Conservation (phyloP, 2,113 vertebrate genomes). For the Ariopsis seemanni region DNA sequence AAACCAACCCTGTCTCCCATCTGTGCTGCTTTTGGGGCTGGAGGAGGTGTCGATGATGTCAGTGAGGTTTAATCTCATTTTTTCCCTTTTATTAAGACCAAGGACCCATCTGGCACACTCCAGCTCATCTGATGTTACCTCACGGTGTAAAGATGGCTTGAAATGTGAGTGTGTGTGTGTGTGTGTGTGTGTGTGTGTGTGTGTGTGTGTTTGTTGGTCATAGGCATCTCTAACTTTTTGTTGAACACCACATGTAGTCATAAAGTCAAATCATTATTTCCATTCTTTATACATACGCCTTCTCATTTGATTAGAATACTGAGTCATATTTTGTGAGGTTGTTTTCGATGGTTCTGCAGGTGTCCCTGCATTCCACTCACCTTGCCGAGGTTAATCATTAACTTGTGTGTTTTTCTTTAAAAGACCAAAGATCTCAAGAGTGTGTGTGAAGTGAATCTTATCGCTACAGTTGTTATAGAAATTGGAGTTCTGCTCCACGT, state of each 20-base stretch:
- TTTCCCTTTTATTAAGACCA: constrained; percentile 42
- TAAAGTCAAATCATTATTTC: not conserved
- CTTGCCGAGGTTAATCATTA: constrained; percentile 66
- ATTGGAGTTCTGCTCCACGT: not conserved
- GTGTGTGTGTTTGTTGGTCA: not conserved
- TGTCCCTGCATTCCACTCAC: constrained; percentile 37
- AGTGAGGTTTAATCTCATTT: constrained; percentile 50
- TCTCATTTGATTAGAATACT: not conserved
- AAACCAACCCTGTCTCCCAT: constrained; percentile 33
- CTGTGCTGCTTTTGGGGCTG: constrained; percentile 31
- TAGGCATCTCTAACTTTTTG: not conserved
- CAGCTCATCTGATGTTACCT: constrained; percentile 21
- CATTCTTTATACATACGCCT: not conserved
- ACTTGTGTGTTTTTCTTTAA: constrained; percentile 47
- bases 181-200: constrained; percentile 17
- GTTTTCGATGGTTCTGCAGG: constrained; percentile 1
- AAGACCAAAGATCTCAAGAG: constrained; percentile 44
- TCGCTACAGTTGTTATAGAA: not conserved
- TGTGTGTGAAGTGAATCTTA: not conserved
- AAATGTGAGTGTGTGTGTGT: constrained; percentile 2
- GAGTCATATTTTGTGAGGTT: not conserved
- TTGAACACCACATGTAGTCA: not conserved
- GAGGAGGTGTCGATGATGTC: constrained; percentile 47
- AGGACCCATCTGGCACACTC: constrained; percentile 44
- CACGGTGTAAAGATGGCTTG: constrained; percentile 19